Percentiles rank a stretch among this genome's conserved stretches.
Conservation (phyloP, 2,113 vertebrate genomes). For the Campylomormyrus tamandua region DNA sequence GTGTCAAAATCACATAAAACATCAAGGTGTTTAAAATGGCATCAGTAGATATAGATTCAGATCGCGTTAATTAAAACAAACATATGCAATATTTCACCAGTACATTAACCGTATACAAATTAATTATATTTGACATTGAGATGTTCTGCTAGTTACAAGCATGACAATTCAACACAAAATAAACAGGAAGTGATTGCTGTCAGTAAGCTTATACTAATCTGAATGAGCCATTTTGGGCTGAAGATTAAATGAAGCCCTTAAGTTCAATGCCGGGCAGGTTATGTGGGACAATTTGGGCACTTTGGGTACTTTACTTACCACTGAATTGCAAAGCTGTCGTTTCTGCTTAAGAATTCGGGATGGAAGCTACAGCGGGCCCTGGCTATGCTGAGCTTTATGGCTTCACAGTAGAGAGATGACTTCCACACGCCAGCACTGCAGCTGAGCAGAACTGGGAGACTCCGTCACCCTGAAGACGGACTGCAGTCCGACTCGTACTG, state of each 20-base stretch:
- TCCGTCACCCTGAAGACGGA: not conserved
- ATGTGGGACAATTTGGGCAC: not conserved
- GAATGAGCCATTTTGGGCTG: not conserved
- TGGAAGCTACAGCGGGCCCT: conserved; percentile 34
- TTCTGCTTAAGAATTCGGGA: not conserved
- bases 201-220: not conserved
- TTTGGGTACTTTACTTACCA: not conserved
- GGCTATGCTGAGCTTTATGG: conserved; percentile 55
- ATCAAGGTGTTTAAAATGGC: not conserved
- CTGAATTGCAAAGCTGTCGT: not conserved
- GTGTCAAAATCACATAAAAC: not conserved
- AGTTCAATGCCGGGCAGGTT: not conserved
- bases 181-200: not conserved
- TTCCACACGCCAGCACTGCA: not conserved
- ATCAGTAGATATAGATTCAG: not conserved
- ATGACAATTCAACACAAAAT: not conserved
- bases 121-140: not conserved
- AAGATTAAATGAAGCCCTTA: not conserved
- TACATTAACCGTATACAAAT: not conserved
- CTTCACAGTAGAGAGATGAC: conserved; percentile 66
- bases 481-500: not conserved
- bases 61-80: not conserved
- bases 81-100: not conserved
- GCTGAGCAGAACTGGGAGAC: not conserved
- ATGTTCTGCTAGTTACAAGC: not conserved